Evolutionary conservation across 2,797 vertebrate genomes (phyloP), one percentile per base, ranked within the genome.

Genomic region (Phalanger gymnotis): DNA sequence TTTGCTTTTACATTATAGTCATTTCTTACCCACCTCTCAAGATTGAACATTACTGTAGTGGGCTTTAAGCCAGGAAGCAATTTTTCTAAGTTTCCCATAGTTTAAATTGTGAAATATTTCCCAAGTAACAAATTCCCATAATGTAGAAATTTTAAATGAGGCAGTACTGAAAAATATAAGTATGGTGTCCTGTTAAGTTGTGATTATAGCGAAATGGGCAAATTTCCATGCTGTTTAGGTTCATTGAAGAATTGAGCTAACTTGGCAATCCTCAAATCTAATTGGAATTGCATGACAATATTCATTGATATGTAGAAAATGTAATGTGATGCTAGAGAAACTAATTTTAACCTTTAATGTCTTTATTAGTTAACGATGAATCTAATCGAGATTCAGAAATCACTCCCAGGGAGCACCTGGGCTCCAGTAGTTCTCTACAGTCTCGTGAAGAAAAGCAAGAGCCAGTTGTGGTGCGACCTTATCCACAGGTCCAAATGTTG

Each of bases 381-480:
- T 96, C 99, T 4, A 97, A 96, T 52, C 99, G 99, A 0, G 99
- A 99, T 93, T 96, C 99, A 2, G 99, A 99, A 54, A 99, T 99
- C 16, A 96, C 98, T 87, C 98, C 99, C 90, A 99, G 99, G 90
- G 99, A 99, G 90, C 99, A 99, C 73, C 91, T 99, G 5, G 98
- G 99, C 9, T 94, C 99, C 0, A 97, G 98, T 31, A 97, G 98
- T 53, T 97, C 99, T 22, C 96, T 99, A 28, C 98, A 99, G 0
- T 99, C 99, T 81, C 99, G 99, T 93, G 99, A 99, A 92, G 99
- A 99, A 91, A 99, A 99, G 98, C 99, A 99, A 98, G 99, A 99
- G 95, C 99, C 99, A 0, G 99, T 99, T 96, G 99, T 99, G 96
- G 99, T 99, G 66, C 99, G 99, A 96, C 99, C 99, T 0, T 99